Evolutionary conservation across 2,797 vertebrate species (phyloP), one percentile per base, ranked within the genome.

Genomic region (Hirundo rustica): DNA sequence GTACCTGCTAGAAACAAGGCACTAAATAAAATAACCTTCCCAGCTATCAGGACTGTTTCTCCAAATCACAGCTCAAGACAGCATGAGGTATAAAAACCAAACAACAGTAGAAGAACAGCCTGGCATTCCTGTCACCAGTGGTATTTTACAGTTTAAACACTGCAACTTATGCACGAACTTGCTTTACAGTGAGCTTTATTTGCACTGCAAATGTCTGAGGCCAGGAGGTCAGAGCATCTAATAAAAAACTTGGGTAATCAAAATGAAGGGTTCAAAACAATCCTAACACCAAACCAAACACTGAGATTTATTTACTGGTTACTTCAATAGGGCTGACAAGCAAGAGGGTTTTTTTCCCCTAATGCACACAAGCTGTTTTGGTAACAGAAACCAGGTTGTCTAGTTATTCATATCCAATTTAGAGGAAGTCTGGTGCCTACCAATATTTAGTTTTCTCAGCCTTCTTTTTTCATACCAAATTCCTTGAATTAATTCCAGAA

Each of bases 281-380:
- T 55, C 60, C 54, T 79, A 89, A 75, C 34, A 94, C 82, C 54
- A 95, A 86, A 92, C 16, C 58, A 89, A 95, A 94, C 50, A 85
- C 4, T 10, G 38, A 93, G 11, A 76, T 94, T 94, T 67, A 40
- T 74, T 90, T 88, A 80, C 53, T 9, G 3, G n/a, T 88, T 90
- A 32, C 65, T 42, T 93, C 64, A 72, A 75, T 1, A 54, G 15
- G 23, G 79, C 67, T 92, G 94, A 78, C 61, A 90, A 93, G 76
- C 9, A 62, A 81, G 48, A 6, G 38, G 15, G 11, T 76, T 48
- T 88, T 50, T 25, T 13, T 8, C 2, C 18, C 25, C 9, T 13
- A 54, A 73, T 78, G n/a, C 8, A 42, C 45, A 55, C 5, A 62
- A 47, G 25, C 16, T 79, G 42, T 29, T 89, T 75, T 38, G 30